These are phyloP conservation scores for Thalassophryne amazonica DNA, from an alignment of 2,797 vertebrate genomes.

Conservation along the genomic window DNA sequence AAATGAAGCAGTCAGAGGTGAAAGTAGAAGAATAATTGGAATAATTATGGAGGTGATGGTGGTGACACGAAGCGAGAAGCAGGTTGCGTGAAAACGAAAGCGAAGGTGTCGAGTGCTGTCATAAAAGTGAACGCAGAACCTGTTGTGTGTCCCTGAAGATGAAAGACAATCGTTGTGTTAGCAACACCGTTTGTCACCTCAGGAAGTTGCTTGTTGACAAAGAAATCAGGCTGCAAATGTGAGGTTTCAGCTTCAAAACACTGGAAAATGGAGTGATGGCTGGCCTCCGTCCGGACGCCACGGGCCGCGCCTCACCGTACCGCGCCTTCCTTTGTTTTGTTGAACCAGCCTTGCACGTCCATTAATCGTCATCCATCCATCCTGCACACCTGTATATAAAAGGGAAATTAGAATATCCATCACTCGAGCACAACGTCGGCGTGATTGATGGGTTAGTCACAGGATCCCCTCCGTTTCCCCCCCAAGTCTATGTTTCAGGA, in stretches of 20 bases:
- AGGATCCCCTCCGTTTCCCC: constrained; percentile 62
- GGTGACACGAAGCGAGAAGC: constrained; percentile 64
- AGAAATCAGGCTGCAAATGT: constrained; percentile 48
- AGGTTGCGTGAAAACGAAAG: constrained; percentile 70
- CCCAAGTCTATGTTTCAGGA: constrained; percentile 64
- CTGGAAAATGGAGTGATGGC: constrained; percentile 13
- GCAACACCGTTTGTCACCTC: constrained; percentile 69
- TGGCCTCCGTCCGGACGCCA: constrained; percentile 22
- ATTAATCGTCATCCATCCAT: constrained; percentile 74
- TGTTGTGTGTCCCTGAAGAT: constrained; percentile 53
- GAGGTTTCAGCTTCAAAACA: constrained; percentile 41
- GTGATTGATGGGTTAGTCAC: constrained; percentile 78
- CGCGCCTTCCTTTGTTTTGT: constrained; percentile 60
- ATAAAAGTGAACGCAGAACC: constrained; percentile 45
- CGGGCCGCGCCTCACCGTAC: constrained; percentile 29
- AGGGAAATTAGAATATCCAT: constrained; percentile 79
- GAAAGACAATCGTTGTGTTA: constrained; percentile 62
- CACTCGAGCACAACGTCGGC: constrained; percentile 64
- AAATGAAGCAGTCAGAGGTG: constrained; percentile 35
- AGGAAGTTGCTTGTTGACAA: constrained; percentile 56
- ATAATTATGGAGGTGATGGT: constrained; percentile 63
- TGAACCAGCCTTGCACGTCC: constrained; percentile 58
- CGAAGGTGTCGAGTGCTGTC: constrained; percentile 61
- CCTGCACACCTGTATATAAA: constrained; percentile 75
- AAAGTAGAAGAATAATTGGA: constrained; percentile 41